Base-by-base conservation (phyloP, 2,113 vertebrate species). In the Monopterus albus region DNA sequence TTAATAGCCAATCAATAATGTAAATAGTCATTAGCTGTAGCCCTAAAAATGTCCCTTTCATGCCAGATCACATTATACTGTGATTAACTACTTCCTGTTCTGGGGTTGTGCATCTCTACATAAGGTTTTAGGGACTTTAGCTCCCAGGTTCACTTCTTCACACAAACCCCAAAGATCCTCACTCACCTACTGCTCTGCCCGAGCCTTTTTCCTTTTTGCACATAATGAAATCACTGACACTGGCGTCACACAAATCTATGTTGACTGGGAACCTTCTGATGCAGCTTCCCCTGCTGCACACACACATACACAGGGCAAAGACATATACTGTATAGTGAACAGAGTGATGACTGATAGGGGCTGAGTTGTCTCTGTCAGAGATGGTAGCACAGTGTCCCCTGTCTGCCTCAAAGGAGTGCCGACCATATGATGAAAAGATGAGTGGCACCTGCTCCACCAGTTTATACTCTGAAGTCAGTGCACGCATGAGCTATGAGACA, bases 251-350 rank as follows among this genome's bases (percentile, higher is more conserved):
- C 87, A 91, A 92, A 92, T 90, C 56, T 72, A n/a, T 89, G 78
- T 84, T 91, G 92, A 93, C 92, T 91, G 79, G 70, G 75, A 87
- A 91, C 86, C 90, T 92, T 89, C 87, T 59, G 87, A 91, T 85
- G 80, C 76, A 59, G 55, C 78, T 26, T 58, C 50, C 58, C 81
- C 62, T 33, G 39, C 58, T 57, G 2, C 39, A 38, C 55, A 68
- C 38, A 79, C 46, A 70, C 18, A 76, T 39, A 64, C 61, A 82
- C 43, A 60, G 61, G 78, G 86, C 61, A 79, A 87, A 84, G 73
- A 90, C 81, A 83, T 86, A 85, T 86, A n/a, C n/a, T n/a, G n/a
- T n/a, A 89, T 78, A 82, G 79, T 83, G 83, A 79, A 83, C 69
- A 84, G 75, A 78, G 78, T 78, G 76, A 83, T 92, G 92, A 94